A percentile compares a stretch with the other conserved stretches of the same genome.
phyloP scores from a whole-genome alignment of 92 coral and sea anemone genomes.

The Nematostella vectensis region DNA sequence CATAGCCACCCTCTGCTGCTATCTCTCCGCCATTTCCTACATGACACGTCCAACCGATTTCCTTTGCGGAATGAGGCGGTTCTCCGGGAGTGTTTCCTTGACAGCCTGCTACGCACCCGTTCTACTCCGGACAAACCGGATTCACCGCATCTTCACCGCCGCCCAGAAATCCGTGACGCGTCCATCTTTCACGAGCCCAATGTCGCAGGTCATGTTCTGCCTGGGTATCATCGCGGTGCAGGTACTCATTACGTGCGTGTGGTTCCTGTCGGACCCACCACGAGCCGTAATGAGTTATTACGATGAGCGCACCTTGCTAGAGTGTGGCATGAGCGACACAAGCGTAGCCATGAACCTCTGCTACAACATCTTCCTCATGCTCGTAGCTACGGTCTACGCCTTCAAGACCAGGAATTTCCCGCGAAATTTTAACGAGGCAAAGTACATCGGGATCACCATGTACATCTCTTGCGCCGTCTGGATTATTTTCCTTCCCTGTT shows the following conservation, averaged over 20 bases:
- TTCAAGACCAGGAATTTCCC: conserved; percentile 69
- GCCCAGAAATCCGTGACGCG: conserved; percentile 59
- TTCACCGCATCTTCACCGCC: conserved; percentile 68
- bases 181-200: conserved; percentile 64
- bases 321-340: conserved; percentile 36
- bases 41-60: conserved; percentile 40
- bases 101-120: conserved; percentile 68
- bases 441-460: conserved; percentile 73
- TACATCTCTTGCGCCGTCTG: conserved; percentile 63
- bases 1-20: conserved; percentile 48
- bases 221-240: conserved; percentile 53
- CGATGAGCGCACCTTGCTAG: conserved; percentile 31
- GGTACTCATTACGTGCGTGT: conserved; percentile 38
- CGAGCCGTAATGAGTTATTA: conserved; percentile 30
- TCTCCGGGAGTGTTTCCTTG: conserved; percentile 48
- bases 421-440: conserved; percentile 87
- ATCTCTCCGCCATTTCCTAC: conserved; percentile 39
- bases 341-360: conserved; percentile 39
- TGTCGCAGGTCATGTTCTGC: conserved; percentile 61
- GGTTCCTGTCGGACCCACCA: conserved; percentile 58
- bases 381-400: conserved; percentile 61
- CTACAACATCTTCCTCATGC: conserved; percentile 50
- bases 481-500: conserved; percentile 52
- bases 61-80: conserved; percentile 47
- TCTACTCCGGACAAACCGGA: conserved; percentile 62